Base-by-base conservation (phyloP, 2,113 vertebrate species). In the Ptychochromis oligacanthus region DNA sequence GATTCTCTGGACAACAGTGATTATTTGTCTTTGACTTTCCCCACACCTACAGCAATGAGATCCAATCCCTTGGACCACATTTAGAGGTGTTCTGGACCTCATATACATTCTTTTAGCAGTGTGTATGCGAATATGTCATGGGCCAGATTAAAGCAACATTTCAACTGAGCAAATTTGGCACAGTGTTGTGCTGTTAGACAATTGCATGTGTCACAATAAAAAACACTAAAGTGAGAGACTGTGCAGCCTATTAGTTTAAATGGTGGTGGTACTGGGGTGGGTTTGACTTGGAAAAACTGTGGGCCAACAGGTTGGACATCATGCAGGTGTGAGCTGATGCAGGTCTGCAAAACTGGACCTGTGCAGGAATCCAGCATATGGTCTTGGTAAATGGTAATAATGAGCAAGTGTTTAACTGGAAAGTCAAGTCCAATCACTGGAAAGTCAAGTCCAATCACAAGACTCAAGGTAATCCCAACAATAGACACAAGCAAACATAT, bases 281-380 rank as follows among this genome's bases (percentile, higher is more conserved):
- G 52, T 31, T 72, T 8, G 65, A 72, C 65, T 72, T 52, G 24
- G 49, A 52, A 52, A 72, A 72, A 5, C 6, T 52, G 43, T 72
- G 65, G 11, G 26, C 11, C 26, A 52, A 31, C 46, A 31, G 3
- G 26, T 5, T 3, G 24, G 46, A 28, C 1, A 31, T 72, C 46
- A 7, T 28, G 15, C 15, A 0, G 22, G 0, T 11, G 64, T 46
- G 38, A 38, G 14, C 43, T 46, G 24, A 46, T 2, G 24, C 7
- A 46, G 22, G 0, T 67, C 26, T 67, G 0, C 14, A 46, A 55
- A 67, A 43, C 18, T 17, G 38, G 14, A 52, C 43, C 1, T 46
- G 38, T 67, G 64, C 43, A 67, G 64, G 49, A 52, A 15, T 52
- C 17, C 17, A 7, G 38, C 64, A 46, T 46, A 17, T 46, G 14